Percentiles rank a stretch among this genome's conserved stretches.
Conservation (phyloP, 35 echinoderm and acorn worm species). For the Hemicentrotus pulcherrimus region DNA sequence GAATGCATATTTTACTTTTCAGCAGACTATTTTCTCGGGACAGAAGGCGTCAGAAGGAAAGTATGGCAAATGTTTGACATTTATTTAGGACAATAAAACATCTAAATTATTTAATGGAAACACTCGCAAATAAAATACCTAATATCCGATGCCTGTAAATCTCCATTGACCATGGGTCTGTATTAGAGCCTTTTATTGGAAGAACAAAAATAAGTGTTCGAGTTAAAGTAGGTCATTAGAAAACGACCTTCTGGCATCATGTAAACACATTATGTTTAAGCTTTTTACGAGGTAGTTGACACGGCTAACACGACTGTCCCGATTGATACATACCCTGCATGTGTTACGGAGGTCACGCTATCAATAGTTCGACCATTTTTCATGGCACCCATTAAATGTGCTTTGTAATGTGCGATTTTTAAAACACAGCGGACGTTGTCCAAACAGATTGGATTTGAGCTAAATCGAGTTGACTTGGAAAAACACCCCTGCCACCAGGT, state of each 20-base stretch:
- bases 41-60: no score
- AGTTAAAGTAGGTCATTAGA: not conserved
- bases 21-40: no score
- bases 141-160: slow-evolving; percentile 14
- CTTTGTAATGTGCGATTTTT: not conserved
- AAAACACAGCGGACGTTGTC: not conserved
- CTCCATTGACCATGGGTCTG: not conserved
- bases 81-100: not conserved
- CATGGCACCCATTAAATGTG: not conserved
- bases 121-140: not conserved
- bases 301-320: not conserved
- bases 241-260: not conserved
- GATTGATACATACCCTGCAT: slow-evolving; percentile 14
- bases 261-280: slow-evolving; percentile 32
- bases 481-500: not conserved
- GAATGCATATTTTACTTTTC: no score
- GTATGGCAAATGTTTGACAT: not conserved
- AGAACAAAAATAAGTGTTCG: not conserved
- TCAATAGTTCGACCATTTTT: not conserved
- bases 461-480: not conserved
- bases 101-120: not conserved
- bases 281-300: slow-evolving; percentile 30
- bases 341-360: slow-evolving; percentile 6
- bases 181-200: not conserved
- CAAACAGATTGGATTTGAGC: not conserved